Evolutionary conservation across 2,888 invertebrate species (phyloP).

Genomic region (Notocelia uddmanniana): DNA sequence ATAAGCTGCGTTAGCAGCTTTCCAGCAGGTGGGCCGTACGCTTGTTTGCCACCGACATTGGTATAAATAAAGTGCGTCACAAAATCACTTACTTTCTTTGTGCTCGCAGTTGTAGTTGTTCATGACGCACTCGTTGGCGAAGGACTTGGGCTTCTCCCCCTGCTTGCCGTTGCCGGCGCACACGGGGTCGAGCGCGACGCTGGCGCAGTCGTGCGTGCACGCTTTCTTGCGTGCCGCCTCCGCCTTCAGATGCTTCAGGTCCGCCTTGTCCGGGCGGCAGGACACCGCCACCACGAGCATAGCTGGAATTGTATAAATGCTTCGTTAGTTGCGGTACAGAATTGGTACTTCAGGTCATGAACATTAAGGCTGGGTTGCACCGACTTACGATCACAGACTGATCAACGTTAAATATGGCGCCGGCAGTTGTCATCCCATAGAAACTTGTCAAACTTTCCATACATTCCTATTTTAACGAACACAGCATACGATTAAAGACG

Average conservation of each 20-base stretch:
- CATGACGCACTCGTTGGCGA: conserved; percentile 88
- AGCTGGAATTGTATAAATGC: conserved; percentile 62
- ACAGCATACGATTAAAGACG: too few species aligned
- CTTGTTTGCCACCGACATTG: too few species aligned
- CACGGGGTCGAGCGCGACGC: conserved; percentile 83
- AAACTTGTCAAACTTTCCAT: too few species aligned
- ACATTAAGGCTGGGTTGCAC: too few species aligned
- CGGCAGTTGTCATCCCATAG: too few species aligned
- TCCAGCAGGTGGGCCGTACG: too few species aligned
- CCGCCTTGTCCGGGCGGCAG: conserved; percentile 85
- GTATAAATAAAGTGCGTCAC: too few species aligned
- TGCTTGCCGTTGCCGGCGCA: conserved; percentile 88
- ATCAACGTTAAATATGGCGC: too few species aligned
- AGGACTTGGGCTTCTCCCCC: conserved; percentile 84
- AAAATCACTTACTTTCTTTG: conserved; percentile 64
- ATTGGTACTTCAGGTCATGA: background rate
- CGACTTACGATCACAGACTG: too few species aligned
- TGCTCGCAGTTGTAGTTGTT: conserved; percentile 88
- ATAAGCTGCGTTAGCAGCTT: too few species aligned
- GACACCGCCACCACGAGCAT: conserved; percentile 72
- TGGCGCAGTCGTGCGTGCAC: conserved; percentile 84
- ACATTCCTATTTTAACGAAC: too few species aligned
- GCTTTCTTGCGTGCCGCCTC: conserved; percentile 83
- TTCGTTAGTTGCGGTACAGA: background rate
- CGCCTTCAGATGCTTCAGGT: conserved; percentile 87